Percentiles rank a stretch among this genome's conserved stretches.
Conservation (phyloP, 2,888 invertebrate genomes). For the Drosophila algonquin region DNA sequence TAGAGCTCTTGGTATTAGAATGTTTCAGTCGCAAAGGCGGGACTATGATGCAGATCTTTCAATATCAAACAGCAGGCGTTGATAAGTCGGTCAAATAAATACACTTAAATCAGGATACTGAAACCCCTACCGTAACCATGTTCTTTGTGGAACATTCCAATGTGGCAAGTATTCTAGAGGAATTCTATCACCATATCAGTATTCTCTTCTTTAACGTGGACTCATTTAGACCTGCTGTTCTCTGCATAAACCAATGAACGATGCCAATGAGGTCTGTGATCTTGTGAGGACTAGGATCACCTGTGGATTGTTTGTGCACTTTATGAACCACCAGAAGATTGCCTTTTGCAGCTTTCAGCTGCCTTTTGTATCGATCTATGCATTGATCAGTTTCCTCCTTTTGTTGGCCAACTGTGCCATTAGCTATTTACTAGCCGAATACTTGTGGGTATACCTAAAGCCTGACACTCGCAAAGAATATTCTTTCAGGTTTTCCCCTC, state of each 20-base stretch:
- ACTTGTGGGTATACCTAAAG: slow-evolving; percentile 17
- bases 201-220: not conserved
- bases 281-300: not conserved
- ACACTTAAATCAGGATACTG: not conserved
- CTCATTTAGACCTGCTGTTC: slow-evolving; percentile 13
- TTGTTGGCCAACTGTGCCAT: not conserved
- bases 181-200: not conserved
- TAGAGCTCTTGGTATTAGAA: not conserved
- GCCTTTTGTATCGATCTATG: not conserved
- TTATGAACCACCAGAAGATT: slow-evolving; percentile 18
- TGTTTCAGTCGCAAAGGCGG: no score
- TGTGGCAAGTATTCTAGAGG: slow-evolving; percentile 12
- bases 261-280: slow-evolving; percentile 3
- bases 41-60: no score
- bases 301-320: slow-evolving; percentile 11
- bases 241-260: not conserved
- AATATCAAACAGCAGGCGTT: no score
- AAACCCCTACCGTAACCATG: not conserved
- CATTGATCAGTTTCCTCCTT: not conserved
- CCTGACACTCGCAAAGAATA: not conserved
- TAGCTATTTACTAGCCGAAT: slow-evolving; percentile 29
- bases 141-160: not conserved
- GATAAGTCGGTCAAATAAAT: not conserved
- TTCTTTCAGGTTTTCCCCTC: no score
- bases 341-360: not conserved